phyloP scores from a whole-genome alignment of 2,888 invertebrate species.

The Papilio gigon region DNA sequence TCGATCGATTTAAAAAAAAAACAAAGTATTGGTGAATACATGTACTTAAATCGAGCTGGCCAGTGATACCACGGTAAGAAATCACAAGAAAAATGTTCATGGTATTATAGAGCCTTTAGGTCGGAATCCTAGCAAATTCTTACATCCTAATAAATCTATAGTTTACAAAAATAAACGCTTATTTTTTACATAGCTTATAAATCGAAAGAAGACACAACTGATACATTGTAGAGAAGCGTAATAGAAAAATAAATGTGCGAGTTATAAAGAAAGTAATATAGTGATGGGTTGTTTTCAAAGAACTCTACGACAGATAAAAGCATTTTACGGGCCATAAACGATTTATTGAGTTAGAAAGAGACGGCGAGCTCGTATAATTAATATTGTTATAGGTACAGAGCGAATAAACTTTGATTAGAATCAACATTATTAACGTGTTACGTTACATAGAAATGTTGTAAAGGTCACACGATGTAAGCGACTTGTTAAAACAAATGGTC shows the following conservation, averaged over 20 bases:
- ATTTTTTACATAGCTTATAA: neutral
- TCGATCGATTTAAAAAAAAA: slow-evolving; percentile 13
- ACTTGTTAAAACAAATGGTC: no score
- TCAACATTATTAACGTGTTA: slow-evolving; percentile 9
- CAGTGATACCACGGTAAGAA: neutral
- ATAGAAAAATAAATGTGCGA: slow-evolving; percentile 25
- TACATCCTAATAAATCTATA: neutral
- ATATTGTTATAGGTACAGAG: slow-evolving; percentile 32
- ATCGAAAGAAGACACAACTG: neutral
- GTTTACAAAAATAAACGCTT: neutral
- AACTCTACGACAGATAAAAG: slow-evolving; percentile 41
- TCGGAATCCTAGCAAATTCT: neutral
- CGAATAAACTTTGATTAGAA: slow-evolving; percentile 22
- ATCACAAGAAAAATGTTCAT: neutral
- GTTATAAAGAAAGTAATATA: slow-evolving; percentile 38
- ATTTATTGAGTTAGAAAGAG: slow-evolving; percentile 44
- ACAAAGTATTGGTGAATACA: neutral
- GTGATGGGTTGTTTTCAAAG: slow-evolving; percentile 41
- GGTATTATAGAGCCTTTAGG: neutral
- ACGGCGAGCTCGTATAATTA: slow-evolving; percentile 36
- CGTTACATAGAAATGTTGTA: neutral
- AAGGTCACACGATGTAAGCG: neutral
- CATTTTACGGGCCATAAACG: slow-evolving; percentile 46
- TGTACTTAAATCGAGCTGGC: neutral
- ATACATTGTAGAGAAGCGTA: slow-evolving; percentile 2